A percentile compares a stretch with the other conserved stretches of the same genome.
These are phyloP conservation scores for Nilaparvata lugens DNA, from an alignment of 1,140 invertebrate genomes.

Conservation along the genomic window DNA sequence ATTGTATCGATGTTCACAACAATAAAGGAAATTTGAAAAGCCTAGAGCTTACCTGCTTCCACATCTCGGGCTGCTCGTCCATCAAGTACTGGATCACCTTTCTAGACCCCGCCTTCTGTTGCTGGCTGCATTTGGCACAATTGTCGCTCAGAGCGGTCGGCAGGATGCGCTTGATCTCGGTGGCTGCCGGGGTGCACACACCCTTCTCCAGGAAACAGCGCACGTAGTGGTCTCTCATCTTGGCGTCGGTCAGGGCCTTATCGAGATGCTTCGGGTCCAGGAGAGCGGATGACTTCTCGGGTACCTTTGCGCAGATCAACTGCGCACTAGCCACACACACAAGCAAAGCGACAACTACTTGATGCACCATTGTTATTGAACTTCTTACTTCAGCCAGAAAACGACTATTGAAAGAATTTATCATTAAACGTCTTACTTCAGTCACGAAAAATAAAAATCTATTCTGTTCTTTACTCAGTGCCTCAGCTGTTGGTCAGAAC, in stretches of 20 bases:
- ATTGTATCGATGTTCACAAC: no score
- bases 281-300: neutral
- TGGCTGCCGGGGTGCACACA: conserved; percentile 54
- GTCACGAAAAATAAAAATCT: no score
- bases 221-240: conserved; percentile 50
- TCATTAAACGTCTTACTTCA: no score
- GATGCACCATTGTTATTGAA: no score
- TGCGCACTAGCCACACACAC: no score
- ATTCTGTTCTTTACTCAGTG: no score
- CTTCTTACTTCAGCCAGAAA: no score
- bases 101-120: conserved; percentile 50
- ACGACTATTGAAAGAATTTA: no score
- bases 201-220: conserved; percentile 57
- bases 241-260: conserved; percentile 37
- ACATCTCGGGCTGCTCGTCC: conserved; percentile 42
- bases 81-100: conserved; percentile 50
- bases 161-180: conserved; percentile 55
- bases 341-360: no score
- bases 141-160: conserved; percentile 57
- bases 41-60: no score
- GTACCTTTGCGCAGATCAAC: neutral
- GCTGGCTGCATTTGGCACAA: conserved; percentile 54
- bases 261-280: neutral
- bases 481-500: no score
- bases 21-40: no score